Conservation (phyloP, 2,113 vertebrate genomes). For the Ginglymostoma cirratum region DNA sequence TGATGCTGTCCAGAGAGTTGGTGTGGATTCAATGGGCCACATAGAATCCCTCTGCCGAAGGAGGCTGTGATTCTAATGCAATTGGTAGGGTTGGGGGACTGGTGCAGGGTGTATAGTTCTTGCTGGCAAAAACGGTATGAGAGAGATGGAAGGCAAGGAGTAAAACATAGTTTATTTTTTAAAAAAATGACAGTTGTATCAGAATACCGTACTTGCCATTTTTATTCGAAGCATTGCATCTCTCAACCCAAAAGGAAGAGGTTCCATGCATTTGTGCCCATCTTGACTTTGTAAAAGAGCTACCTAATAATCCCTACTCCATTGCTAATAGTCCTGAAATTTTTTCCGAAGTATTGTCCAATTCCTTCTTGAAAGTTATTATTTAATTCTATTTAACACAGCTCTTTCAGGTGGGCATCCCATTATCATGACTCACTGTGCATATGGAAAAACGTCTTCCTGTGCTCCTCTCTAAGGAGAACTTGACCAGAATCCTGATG, state of each 20-base stretch:
- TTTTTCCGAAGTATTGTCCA: not conserved
- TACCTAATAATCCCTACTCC: not conserved
- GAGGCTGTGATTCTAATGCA: too few species aligned
- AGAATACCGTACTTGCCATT: not conserved
- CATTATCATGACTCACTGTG: too few species aligned
- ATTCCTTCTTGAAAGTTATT: not conserved
- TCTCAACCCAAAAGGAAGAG: not conserved
- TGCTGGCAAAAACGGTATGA: not conserved
- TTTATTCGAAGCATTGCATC: not conserved
- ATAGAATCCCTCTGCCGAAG: too few species aligned
- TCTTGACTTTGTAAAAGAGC: too few species aligned
- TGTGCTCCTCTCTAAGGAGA: not conserved
- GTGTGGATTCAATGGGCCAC: too few species aligned
- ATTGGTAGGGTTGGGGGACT: too few species aligned
- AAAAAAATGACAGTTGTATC: not conserved
- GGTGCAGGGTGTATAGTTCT: too few species aligned
- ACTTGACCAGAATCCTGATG: not conserved
- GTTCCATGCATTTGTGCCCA: not conserved
- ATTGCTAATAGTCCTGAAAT: not conserved
- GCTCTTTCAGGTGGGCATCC: not conserved
- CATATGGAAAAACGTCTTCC: not conserved
- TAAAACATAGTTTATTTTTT: not conserved
- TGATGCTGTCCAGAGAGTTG: too few species aligned
- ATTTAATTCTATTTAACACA: not conserved
- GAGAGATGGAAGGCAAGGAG: not conserved